phyloP scores from a whole-genome alignment of 2,888 invertebrate species.

The Amblyjoppa proteus region DNA sequence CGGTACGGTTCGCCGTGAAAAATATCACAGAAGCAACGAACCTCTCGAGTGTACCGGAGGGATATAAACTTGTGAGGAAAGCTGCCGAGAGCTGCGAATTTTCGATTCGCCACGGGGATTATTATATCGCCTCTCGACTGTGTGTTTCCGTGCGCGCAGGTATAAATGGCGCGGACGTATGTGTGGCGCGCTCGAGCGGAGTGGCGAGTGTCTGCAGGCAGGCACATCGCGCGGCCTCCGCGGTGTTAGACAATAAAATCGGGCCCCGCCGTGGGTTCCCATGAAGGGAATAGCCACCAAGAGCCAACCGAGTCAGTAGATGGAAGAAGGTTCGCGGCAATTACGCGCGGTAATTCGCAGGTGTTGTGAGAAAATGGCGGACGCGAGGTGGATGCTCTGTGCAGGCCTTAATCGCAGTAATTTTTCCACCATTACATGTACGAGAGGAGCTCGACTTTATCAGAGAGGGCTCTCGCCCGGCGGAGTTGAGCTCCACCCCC shows the following conservation, averaged over 20 bases:
- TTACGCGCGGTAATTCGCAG: conserved; percentile 84
- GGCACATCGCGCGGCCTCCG: conserved; percentile 37
- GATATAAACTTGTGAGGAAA: conserved; percentile 38
- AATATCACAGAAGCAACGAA: conserved; percentile 44
- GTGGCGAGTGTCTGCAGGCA: conserved; percentile 29
- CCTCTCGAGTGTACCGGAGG: conserved; percentile 21
- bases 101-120: conserved; percentile 82
- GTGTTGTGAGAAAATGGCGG: conserved; percentile 83
- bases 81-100: conserved; percentile 73
- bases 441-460: conserved; percentile 69
- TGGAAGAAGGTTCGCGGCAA: conserved; percentile 79
- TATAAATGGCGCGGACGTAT: conserved; percentile 41
- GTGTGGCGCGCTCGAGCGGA: conserved; percentile 13
- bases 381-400: conserved; percentile 81
- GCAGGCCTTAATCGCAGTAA: conserved; percentile 82
- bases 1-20: not conserved
- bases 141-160: conserved; percentile 52
- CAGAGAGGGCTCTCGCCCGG: conserved; percentile 28
- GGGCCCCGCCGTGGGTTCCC: conserved; percentile 78
- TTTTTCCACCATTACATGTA: conserved; percentile 82
- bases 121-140: conserved; percentile 69
- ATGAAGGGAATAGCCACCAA: conserved; percentile 78
- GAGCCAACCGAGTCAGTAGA: conserved; percentile 69
- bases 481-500: not conserved
- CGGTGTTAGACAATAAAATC: conserved; percentile 81